Evolutionary conservation across 2,888 invertebrate genomes (phyloP).

Genomic region (Morpho helenor): DNA sequence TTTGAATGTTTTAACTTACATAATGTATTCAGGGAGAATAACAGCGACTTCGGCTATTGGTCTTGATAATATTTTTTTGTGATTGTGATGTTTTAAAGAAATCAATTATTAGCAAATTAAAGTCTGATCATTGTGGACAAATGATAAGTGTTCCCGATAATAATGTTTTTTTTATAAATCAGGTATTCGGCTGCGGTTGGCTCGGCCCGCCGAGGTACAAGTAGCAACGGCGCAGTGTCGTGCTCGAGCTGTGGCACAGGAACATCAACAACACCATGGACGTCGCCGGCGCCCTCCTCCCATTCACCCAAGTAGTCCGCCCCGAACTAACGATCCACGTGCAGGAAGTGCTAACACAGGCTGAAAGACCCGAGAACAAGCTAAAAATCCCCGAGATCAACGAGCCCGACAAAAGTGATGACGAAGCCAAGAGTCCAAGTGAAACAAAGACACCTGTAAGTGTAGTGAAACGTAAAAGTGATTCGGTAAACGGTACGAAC

Average conservation of each 20-base stretch:
- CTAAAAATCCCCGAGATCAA: conserved; percentile 60
- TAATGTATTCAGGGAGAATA: too few relatives aligned
- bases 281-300: conserved; percentile 69
- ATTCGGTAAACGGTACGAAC: conserved; percentile 30
- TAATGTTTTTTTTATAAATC: conserved; percentile 27
- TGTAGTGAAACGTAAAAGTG: conserved; percentile 26
- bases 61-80: too few relatives aligned
- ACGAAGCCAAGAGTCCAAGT: conserved; percentile 30
- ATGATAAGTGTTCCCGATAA: too few relatives aligned
- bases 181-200: conserved; percentile 85
- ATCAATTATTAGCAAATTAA: too few relatives aligned
- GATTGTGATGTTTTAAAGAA: too few relatives aligned
- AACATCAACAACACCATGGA: conserved; percentile 78
- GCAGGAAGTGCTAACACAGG: conserved; percentile 66
- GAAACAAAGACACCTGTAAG: conserved; percentile 30
- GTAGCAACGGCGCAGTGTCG: conserved; percentile 81
- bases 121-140: too few relatives aligned
- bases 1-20: too few relatives aligned
- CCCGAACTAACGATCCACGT: conserved; percentile 70
- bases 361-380: conserved; percentile 40
- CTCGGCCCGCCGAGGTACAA: conserved; percentile 82
- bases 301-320: conserved; percentile 67
- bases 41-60: too few relatives aligned
- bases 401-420: conserved; percentile 45
- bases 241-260: conserved; percentile 77